Evolutionary conservation across 2,113 vertebrate species (phyloP).

Genomic region (Ahaetulla prasina): DNA sequence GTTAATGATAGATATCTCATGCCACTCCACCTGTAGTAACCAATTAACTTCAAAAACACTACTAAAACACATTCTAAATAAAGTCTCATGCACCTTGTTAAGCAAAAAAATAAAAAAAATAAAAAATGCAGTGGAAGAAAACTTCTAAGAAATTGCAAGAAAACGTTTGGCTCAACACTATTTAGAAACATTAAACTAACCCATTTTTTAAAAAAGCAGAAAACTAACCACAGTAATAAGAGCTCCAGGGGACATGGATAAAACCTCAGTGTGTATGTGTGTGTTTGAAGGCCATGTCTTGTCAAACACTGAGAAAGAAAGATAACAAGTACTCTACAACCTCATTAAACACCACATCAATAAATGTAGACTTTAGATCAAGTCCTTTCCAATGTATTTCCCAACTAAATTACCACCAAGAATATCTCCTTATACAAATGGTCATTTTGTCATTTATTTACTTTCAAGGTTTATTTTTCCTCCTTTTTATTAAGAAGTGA

Average conservation of each 20-base stretch:
- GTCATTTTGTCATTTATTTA: neutral
- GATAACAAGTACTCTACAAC: neutral
- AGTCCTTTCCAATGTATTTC: neutral
- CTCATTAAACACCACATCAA: neutral
- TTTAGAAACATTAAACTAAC: neutral
- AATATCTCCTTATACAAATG: neutral
- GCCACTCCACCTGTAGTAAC: neutral
- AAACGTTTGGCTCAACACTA: neutral
- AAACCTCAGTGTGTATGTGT: neutral
- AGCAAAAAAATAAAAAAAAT: neutral
- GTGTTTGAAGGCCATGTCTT: neutral
- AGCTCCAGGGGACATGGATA: neutral
- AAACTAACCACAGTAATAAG: neutral
- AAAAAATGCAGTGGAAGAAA: neutral
- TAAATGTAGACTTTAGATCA: neutral
- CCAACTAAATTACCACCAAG: neutral
- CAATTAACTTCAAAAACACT: neutral
- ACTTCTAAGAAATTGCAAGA: neutral
- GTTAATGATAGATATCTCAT: neutral
- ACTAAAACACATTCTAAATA: neutral
- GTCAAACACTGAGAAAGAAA: neutral
- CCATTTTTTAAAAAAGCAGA: neutral
- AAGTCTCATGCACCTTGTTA: neutral
- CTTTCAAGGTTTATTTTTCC: neutral
- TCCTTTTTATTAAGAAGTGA: neutral